Conservation (phyloP, 1,140 invertebrate species). For the Microvelia longipes region DNA sequence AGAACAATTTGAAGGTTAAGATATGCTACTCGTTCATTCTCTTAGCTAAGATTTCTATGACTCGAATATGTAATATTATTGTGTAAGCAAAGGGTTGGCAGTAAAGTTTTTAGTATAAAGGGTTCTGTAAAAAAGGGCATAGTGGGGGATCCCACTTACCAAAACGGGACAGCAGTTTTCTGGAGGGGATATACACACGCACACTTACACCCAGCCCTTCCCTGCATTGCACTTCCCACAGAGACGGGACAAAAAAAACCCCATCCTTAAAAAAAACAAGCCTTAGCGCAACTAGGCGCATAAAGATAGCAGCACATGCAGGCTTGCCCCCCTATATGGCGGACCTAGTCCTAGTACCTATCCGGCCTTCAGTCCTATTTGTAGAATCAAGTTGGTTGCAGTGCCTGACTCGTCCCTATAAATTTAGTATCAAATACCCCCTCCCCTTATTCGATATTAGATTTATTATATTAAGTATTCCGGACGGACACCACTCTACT, state of each 20-base stretch:
- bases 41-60: too few relatives aligned
- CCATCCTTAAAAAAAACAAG: neutral
- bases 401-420: neutral
- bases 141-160: neutral
- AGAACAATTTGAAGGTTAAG: too few relatives aligned
- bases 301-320: neutral
- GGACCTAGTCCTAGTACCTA: neutral
- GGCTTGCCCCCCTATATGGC: neutral
- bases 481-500: neutral
- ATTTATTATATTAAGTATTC: neutral
- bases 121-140: too few relatives aligned
- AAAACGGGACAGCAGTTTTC: neutral
- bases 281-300: neutral
- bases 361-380: neutral
- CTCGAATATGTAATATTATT: too few relatives aligned
- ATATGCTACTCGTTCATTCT: too few relatives aligned
- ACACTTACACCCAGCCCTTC: neutral
- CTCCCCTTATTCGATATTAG: too few relatives aligned
- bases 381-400: neutral
- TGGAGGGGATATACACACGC: neutral
- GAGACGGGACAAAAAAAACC: neutral
- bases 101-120: too few relatives aligned
- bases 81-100: too few relatives aligned
- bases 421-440: too few relatives aligned
- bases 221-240: neutral